Evolutionary conservation across 2,113 vertebrate species (phyloP), one percentile per base, ranked within the genome.

Genomic region (Orycteropus afer): DNA sequence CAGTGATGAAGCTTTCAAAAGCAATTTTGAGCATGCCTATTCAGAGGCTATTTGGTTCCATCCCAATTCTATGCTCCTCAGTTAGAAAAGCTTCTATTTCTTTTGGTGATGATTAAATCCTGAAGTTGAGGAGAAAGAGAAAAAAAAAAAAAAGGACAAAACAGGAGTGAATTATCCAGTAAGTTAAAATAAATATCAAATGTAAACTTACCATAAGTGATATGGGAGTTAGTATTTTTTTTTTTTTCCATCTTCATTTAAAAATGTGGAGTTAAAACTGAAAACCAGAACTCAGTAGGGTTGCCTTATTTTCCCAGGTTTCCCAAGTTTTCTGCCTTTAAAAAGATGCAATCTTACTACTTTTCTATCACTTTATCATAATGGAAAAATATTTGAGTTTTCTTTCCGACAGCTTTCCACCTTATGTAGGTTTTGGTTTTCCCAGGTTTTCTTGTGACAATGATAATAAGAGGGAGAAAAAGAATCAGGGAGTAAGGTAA

Each of bases 1-100:
- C 84, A 32, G 86, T 91, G 95, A 97, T 94, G 95, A 96, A 94
- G 94, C 94, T 96, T 96, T 97, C 96, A 91, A 93, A 96, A 96
- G 91, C 89, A 97, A 97, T 96, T 95, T 87, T 73, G 69, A 94
- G 59, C 89, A 85, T 96, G 90, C 92, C 88, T 91, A 89, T 95
- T 95, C 89, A 94, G 71, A 95, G 47, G 76, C 55, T 95, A 61
- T 83, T 89, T 83, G 55, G 65, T 83, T 87, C 59, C 47, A 47
- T 71, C 34, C 7, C 0, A 2, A 86, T 87, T 80, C 34, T 89
- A 9, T 57, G 67, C 5, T 91, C 25, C 20, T 65, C n/a, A 9
- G 65, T 81, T 93, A 79, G 37, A 96, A 83, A 95, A 82, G 18
- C 59, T 67, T 80, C 79, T 80, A 47, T 42, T 40, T 86, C 12